A percentile compares a stretch with the other conserved stretches of the same genome.
These are phyloP conservation scores for Holacanthus passer DNA, from an alignment of 2,113 vertebrate genomes.

Conservation along the genomic window DNA sequence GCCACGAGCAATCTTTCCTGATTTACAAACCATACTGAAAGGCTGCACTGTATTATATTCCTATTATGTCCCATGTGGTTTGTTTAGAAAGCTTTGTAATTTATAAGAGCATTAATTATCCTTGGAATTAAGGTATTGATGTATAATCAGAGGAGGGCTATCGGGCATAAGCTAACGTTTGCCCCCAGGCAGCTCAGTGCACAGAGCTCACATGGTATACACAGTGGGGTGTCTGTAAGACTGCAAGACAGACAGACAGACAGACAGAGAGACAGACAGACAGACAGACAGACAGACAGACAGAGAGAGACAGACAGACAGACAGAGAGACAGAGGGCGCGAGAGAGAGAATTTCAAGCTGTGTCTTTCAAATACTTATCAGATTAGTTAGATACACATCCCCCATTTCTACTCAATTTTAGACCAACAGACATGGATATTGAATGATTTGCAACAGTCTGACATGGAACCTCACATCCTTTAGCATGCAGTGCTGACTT, in stretches of 20 bases:
- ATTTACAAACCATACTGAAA: conserved; percentile 58
- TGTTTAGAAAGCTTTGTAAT: conserved; percentile 81
- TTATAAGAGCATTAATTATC: conserved; percentile 83
- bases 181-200: conserved; percentile 72
- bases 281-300: conserved; percentile 28
- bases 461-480: conserved; percentile 58
- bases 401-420: conserved; percentile 59
- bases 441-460: conserved; percentile 74
- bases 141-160: conserved; percentile 82
- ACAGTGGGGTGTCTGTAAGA: conserved; percentile 61
- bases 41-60: conserved; percentile 60
- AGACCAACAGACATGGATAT: conserved; percentile 69
- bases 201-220: conserved; percentile 53
- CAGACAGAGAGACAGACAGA: conserved; percentile 14
- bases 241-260: conserved; percentile 29
- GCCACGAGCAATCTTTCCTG: conserved; percentile 43
- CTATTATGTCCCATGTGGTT: conserved; percentile 70
- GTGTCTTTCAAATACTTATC: conserved; percentile 62
- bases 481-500: conserved; percentile 63
- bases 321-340: conserved; percentile 1
- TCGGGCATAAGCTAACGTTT: conserved; percentile 70
- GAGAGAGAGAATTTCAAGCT: conserved; percentile 12
- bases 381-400: conserved; percentile 73
- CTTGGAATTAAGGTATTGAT: conserved; percentile 82
- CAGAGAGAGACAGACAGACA: conserved; percentile 16